These are phyloP conservation scores for Syrmaticus mikado DNA, from an alignment of 2,113 vertebrate genomes.

Conservation along the genomic window DNA sequence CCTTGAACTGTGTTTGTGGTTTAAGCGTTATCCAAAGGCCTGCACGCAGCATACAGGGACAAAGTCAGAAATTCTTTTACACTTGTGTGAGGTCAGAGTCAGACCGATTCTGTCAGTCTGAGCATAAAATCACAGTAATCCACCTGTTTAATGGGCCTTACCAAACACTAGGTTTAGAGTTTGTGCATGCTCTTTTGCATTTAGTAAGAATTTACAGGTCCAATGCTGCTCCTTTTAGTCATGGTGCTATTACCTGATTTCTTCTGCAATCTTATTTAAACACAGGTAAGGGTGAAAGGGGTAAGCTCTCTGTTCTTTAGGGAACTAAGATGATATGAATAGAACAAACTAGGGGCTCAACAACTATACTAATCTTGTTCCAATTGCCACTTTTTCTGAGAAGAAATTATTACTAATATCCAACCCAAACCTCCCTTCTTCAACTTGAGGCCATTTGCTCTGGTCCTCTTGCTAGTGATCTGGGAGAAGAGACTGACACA, in stretches of 20 bases:
- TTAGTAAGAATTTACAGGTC: neutral
- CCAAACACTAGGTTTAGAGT: neutral
- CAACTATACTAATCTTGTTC: neutral
- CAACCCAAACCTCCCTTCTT: no score
- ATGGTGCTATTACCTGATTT: neutral
- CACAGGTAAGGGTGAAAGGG: neutral
- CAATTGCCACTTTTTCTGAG: no score
- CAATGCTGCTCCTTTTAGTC: neutral
- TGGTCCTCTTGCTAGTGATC: no score
- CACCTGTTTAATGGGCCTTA: neutral
- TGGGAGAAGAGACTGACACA: no score
- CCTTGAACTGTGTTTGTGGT: slow-evolving; percentile 55
- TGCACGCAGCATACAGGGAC: neutral
- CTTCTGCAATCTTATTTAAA: neutral
- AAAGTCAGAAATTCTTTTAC: slow-evolving; percentile 56
- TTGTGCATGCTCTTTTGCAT: neutral
- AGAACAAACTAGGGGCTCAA: neutral
- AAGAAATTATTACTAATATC: no score
- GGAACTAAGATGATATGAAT: neutral
- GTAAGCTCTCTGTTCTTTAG: neutral
- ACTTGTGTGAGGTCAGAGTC: neutral
- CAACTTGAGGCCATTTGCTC: no score
- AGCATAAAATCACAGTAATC: neutral
- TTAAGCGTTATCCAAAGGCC: slow-evolving; percentile 57
- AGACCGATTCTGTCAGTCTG: neutral